A percentile compares a stretch with the other conserved stretches of the same genome.
Evolutionary conservation across 2,888 invertebrate genomes (phyloP).

Genomic region (Aleiodes leptofemur): DNA sequence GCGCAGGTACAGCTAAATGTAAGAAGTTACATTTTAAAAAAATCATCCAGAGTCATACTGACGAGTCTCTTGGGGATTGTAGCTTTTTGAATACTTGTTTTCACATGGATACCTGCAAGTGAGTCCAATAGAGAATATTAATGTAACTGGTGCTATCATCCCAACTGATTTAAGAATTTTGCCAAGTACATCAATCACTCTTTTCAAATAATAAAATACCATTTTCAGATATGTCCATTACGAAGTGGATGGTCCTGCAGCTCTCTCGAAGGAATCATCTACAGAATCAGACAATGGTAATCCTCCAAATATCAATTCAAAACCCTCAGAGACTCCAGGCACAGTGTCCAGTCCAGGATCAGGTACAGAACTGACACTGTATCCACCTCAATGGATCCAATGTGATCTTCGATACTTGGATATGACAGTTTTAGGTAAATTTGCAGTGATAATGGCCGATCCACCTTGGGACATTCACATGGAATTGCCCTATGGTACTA

Average conservation of each 20-base stretch:
- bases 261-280: constrained; percentile 74
- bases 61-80: constrained; percentile 96
- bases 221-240: constrained; percentile 93
- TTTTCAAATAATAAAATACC: constrained; percentile 39
- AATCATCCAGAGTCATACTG: constrained; percentile 96
- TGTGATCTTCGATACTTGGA: constrained; percentile 95
- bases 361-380: constrained; percentile 81
- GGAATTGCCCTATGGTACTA: constrained; percentile 98
- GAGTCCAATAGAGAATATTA: constrained; percentile 53
- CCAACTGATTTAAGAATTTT: neutral
- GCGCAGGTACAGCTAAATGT: constrained; percentile 78
- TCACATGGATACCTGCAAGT: constrained; percentile 99
- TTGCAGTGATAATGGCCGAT: constrained; percentile 99
- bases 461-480: constrained; percentile 99
- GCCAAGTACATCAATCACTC: neutral
- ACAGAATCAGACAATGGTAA: constrained; percentile 59
- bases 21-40: constrained; percentile 96
- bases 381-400: constrained; percentile 97
- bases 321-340: constrained; percentile 66
- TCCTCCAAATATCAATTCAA: constrained; percentile 53
- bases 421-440: constrained; percentile 95
- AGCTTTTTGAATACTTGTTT: constrained; percentile 99
- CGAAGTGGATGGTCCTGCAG: constrained; percentile 89
- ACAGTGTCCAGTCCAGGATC: constrained; percentile 68
- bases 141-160: neutral